These are phyloP conservation scores for Zaprionus inermis DNA, from an alignment of 1,140 invertebrate species.

Conservation along the genomic window DNA sequence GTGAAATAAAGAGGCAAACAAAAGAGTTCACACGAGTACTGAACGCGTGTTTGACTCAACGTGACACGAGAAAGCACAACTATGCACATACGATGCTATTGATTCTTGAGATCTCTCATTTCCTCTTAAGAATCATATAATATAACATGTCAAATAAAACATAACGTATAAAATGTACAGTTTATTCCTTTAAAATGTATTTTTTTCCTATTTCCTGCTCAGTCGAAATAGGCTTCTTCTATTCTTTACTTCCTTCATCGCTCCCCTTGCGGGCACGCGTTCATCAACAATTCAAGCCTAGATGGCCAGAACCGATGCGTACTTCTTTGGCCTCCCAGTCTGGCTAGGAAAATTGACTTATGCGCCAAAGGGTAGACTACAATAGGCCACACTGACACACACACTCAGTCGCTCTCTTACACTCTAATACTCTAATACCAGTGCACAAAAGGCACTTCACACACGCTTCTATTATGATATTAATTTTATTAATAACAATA, in stretches of 20 bases:
- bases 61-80: not conserved
- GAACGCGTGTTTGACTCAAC: not conserved
- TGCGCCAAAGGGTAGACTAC: conserved; percentile 48
- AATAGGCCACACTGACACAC: conserved; percentile 24
- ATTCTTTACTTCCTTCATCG: not conserved
- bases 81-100: not conserved
- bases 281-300: not conserved
- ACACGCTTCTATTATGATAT: conserved; percentile 29
- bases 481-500: conserved; percentile 75
- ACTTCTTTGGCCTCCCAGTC: conserved; percentile 15
- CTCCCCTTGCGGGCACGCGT: not conserved
- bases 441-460: conserved; percentile 38
- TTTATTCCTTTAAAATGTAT: not conserved
- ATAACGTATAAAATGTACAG: not conserved
- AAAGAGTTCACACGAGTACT: not conserved
- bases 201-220: not conserved
- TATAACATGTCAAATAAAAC: not conserved
- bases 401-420: too few species aligned
- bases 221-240: not conserved
- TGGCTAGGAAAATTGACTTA: conserved; percentile 56
- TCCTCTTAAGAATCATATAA: not conserved
- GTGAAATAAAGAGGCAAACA: conserved; percentile 8
- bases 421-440: conserved; percentile 28
- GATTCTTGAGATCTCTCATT: not conserved
- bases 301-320: not conserved